Evolutionary conservation across 2,113 vertebrate genomes (phyloP).

Genomic region (Phaetusa simplex): DNA sequence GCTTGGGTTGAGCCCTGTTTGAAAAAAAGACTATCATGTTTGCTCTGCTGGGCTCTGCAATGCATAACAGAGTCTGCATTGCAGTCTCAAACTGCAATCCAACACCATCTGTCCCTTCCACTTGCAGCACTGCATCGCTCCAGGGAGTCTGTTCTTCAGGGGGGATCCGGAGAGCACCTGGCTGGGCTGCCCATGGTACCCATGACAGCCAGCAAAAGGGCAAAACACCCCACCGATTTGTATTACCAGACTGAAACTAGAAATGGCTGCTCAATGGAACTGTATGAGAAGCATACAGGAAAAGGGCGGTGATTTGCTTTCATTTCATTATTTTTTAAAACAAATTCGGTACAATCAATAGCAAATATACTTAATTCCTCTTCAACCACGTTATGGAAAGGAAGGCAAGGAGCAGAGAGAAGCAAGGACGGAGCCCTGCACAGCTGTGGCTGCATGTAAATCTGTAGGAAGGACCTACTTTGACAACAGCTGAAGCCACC

Average conservation of each 20-base stretch:
- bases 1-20: neutral
- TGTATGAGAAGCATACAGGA: neutral
- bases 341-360: neutral
- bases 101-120: conserved; percentile 10
- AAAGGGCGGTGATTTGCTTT: neutral
- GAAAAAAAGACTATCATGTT: neutral
- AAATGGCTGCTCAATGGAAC: neutral
- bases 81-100: conserved; percentile 47
- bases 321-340: neutral
- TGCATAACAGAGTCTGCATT: conserved; percentile 40
- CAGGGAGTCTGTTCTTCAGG: neutral
- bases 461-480: neutral
- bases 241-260: fast-evolving
- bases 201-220: neutral
- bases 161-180: neutral
- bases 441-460: neutral
- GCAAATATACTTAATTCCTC: neutral
- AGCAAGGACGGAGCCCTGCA: neutral
- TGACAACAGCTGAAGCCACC: neutral
- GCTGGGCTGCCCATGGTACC: neutral
- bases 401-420: neutral
- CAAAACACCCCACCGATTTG: too few species aligned
- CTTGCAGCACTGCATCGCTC: conserved; percentile 2
- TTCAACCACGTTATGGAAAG: neutral
- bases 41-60: conserved; percentile 18